Percentiles rank a stretch among this genome's conserved stretches.
Evolutionary conservation across 2,113 vertebrate genomes (phyloP).

Genomic region (Dascyllus trimaculatus): DNA sequence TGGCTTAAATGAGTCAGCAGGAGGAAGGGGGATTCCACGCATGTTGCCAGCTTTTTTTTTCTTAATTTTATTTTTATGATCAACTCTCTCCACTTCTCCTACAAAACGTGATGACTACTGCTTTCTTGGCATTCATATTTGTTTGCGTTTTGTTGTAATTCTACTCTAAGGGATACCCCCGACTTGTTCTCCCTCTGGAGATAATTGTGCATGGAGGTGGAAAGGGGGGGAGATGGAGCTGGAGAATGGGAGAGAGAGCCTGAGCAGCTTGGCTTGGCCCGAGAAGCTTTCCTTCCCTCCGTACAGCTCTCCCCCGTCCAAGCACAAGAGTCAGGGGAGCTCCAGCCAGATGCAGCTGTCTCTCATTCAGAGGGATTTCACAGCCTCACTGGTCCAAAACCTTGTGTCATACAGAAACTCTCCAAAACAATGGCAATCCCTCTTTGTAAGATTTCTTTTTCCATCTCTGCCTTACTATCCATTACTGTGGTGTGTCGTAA

Average conservation of each 20-base stretch:
- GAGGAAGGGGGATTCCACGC: conserved; percentile 91
- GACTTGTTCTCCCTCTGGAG: conserved; percentile 57
- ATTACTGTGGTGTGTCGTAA: conserved; percentile 67
- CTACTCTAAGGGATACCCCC: conserved; percentile 81
- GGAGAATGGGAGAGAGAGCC: conserved; percentile 80
- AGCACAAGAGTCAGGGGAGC: conserved; percentile 76
- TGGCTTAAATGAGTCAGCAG: conserved; percentile 92
- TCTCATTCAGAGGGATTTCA: conserved; percentile 90
- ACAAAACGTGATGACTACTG: conserved; percentile 85
- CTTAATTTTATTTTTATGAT: conserved; percentile 78
- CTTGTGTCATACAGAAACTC: conserved; percentile 91
- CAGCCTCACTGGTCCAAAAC: conserved; percentile 90
- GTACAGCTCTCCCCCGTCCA: conserved; percentile 49
- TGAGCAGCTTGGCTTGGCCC: conserved; percentile 70
- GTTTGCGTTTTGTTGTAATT: conserved; percentile 83
- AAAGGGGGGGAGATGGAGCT: conserved; percentile 71
- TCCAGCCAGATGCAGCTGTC: conserved; percentile 83
- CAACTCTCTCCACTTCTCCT: conserved; percentile 82
- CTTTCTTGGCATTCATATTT: conserved; percentile 77
- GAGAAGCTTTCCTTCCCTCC: conserved; percentile 47
- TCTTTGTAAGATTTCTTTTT: conserved; percentile 56
- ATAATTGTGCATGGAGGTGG: conserved; percentile 82
- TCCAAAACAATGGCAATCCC: conserved; percentile 91
- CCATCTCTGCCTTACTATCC: conserved; percentile 53
- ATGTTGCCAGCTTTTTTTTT: conserved; percentile 77